Conservation (phyloP, 2,797 vertebrate species). For the Pangasius larnaudii region DNA sequence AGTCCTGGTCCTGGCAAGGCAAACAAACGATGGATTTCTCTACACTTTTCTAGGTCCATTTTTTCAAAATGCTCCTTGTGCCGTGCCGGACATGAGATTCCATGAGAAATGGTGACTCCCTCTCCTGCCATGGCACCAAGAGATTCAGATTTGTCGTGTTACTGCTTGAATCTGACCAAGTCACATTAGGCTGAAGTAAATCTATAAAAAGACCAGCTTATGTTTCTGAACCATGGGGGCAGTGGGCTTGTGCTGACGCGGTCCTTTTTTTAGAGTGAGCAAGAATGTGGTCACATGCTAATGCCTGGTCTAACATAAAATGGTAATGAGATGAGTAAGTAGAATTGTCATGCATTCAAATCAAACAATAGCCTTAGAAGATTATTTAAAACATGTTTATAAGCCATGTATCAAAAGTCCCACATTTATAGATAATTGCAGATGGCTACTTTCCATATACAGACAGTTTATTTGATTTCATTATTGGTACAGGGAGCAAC, state of each 20-base stretch:
- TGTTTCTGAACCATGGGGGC: slow-evolving; percentile 42
- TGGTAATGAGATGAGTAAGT: neutral
- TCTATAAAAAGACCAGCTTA: slow-evolving; percentile 61
- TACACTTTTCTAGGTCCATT: slow-evolving; percentile 68
- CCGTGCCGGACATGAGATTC: slow-evolving; percentile 75
- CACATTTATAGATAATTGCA: neutral
- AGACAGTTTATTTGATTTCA: neutral
- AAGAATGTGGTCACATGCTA: slow-evolving; percentile 19
- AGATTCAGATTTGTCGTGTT: slow-evolving; percentile 11
- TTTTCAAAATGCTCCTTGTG: slow-evolving; percentile 73
- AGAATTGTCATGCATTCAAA: neutral
- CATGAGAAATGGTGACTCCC: slow-evolving; percentile 76
- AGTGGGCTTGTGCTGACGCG: slow-evolving; percentile 10
- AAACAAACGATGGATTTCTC: slow-evolving; percentile 75
- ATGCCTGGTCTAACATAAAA: neutral
- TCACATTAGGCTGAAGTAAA: slow-evolving; percentile 34
- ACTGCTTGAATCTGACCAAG: slow-evolving; percentile 17
- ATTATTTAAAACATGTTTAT: neutral
- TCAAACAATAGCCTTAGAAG: neutral
- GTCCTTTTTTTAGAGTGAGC: slow-evolving; percentile 54
- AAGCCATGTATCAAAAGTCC: neutral
- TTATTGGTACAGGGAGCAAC: neutral
- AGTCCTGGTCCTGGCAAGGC: slow-evolving; percentile 80
- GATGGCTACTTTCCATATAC: neutral
- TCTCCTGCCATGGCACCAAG: slow-evolving; percentile 72